phyloP scores from a whole-genome alignment of 2,797 vertebrate genomes.

The Tympanoctomys barrerae region DNA sequence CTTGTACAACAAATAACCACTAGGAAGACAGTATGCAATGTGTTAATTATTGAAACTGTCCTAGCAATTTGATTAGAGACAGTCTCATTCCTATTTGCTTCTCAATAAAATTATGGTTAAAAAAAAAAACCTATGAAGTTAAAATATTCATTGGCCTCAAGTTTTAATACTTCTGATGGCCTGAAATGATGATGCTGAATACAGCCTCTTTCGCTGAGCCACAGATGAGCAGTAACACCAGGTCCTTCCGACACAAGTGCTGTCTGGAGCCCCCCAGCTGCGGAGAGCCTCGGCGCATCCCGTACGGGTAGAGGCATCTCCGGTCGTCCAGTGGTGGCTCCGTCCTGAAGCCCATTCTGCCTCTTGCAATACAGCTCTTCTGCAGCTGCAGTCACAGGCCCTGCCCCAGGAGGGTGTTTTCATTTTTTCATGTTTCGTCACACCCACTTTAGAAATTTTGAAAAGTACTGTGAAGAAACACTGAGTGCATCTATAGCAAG shows the following conservation, averaged over 20 bases:
- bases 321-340: not conserved
- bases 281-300: constrained; percentile 43
- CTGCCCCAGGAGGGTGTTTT: not conserved
- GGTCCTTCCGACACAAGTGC: constrained; percentile 63
- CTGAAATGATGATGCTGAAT: constrained; percentile 44
- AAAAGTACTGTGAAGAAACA: constrained; percentile 60
- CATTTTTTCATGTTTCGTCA: constrained; percentile 54
- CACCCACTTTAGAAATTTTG: constrained; percentile 57
- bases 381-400: constrained; percentile 38
- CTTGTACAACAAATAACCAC: no score
- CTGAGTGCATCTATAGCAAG: constrained; percentile 55
- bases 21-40: no score
- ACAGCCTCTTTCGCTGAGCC: constrained; percentile 49
- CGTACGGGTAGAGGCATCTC: constrained; percentile 66
- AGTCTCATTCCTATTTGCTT: no score
- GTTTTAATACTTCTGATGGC: constrained; percentile 44
- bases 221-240: constrained; percentile 34
- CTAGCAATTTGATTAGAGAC: no score
- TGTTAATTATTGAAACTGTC: no score
- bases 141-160: constrained; percentile 46
- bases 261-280: constrained; percentile 60
- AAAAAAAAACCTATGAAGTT: not conserved
- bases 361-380: constrained; percentile 64
- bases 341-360: not conserved
- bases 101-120: no score